A percentile compares a stretch with the other conserved stretches of the same genome.
Evolutionary conservation across 2,888 invertebrate species (phyloP).

Genomic region (Hoplodrina blanda): DNA sequence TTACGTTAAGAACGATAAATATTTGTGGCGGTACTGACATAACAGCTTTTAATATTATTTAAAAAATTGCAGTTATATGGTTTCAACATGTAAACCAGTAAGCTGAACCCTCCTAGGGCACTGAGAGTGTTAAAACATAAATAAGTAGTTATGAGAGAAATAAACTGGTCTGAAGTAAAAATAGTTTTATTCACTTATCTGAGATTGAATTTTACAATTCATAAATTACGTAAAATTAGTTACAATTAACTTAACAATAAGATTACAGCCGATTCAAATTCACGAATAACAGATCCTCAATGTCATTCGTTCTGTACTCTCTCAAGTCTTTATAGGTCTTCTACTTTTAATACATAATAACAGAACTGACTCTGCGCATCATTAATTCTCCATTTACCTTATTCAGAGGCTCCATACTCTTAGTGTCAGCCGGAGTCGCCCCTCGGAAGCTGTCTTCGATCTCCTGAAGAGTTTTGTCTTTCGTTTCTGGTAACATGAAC

Average conservation of each 20-base stretch:
- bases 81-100: neutral
- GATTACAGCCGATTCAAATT: constrained; percentile 19
- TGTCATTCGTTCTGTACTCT: neutral
- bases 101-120: constrained; percentile 19
- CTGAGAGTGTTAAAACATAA: constrained; percentile 54
- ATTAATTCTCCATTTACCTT: constrained; percentile 64
- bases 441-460: constrained; percentile 91
- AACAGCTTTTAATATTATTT: neutral
- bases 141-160: constrained; percentile 31
- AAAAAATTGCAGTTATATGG: neutral
- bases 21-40: neutral
- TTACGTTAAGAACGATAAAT: neutral
- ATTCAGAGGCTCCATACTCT: constrained; percentile 76
- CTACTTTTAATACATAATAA: constrained; percentile 77
- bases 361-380: constrained; percentile 82
- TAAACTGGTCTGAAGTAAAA: constrained; percentile 45
- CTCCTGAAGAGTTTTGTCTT: constrained; percentile 92
- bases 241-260: constrained; percentile 36
- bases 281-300: constrained; percentile 5
- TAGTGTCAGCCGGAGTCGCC: constrained; percentile 69
- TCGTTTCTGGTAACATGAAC: constrained; percentile 92
- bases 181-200: constrained; percentile 52
- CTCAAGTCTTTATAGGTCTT: neutral
- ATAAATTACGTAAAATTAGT: constrained; percentile 50
- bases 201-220: constrained; percentile 55